A percentile compares a stretch with the other conserved stretches of the same genome.
phyloP scores from a whole-genome alignment of 2,113 vertebrate species.

The Osmerus mordax region DNA sequence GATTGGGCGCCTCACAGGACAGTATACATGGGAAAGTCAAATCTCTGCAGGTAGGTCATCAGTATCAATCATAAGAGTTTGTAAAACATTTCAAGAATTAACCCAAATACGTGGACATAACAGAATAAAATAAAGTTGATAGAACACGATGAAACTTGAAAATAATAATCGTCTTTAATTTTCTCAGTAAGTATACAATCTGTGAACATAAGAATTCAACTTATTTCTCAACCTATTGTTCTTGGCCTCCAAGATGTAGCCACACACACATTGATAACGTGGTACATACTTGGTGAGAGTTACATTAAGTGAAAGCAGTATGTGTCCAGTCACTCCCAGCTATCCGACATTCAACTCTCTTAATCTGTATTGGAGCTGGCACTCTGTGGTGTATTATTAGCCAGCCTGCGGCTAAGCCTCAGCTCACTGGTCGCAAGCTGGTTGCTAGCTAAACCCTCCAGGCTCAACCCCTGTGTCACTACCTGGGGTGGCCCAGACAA shows the following conservation, averaged over 20 bases:
- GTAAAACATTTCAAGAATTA: too few species aligned
- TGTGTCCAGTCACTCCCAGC: background rate
- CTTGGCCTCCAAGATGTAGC: too few species aligned
- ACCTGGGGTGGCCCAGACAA: background rate
- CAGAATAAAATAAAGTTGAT: too few species aligned
- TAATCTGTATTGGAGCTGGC: slow-evolving; percentile 16
- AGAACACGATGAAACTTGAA: too few species aligned
- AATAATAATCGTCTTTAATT: too few species aligned
- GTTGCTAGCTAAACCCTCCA: background rate
- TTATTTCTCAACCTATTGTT: too few species aligned
- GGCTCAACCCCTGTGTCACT: background rate
- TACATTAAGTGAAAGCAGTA: background rate
- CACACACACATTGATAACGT: too few species aligned
- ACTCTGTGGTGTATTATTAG: slow-evolving; percentile 24
- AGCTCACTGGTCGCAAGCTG: slow-evolving; percentile 9
- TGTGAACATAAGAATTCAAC: too few species aligned
- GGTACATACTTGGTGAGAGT: background rate
- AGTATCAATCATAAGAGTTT: too few species aligned
- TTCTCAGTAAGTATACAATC: too few species aligned
- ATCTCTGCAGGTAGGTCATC: slow-evolving; percentile 75
- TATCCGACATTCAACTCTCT: background rate
- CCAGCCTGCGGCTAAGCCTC: slow-evolving; percentile 7
- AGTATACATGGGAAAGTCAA: slow-evolving; percentile 81
- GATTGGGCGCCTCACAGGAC: slow-evolving; percentile 72
- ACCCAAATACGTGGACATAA: too few species aligned